Conservation (phyloP, 1,140 invertebrate genomes). For the Probaryconus sp. region DNA sequence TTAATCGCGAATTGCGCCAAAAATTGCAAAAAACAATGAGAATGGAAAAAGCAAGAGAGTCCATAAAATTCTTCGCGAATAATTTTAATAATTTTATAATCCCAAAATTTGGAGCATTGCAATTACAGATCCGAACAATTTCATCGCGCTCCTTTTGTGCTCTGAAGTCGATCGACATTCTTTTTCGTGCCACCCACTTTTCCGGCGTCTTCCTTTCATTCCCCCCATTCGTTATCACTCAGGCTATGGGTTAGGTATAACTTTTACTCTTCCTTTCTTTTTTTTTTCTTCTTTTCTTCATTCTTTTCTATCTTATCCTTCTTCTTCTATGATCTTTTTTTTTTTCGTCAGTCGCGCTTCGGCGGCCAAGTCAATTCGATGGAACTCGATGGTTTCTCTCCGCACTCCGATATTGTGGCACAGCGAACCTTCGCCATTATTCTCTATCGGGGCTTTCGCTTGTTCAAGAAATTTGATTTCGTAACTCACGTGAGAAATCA, state of each 20-base stretch:
- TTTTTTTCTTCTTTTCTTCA: slow-evolving; percentile 1
- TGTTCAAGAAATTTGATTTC: slow-evolving; percentile 61
- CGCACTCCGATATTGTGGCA: slow-evolving; percentile 36
- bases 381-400: slow-evolving; percentile 23
- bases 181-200: slow-evolving; percentile 32
- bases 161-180: slow-evolving; percentile 30
- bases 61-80: too few species aligned
- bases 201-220: slow-evolving; percentile 16
- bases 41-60: too few species aligned
- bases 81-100: too few species aligned
- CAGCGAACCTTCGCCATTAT: slow-evolving; percentile 13
- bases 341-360: slow-evolving; percentile 22
- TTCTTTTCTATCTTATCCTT: neutral
- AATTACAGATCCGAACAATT: slow-evolving; percentile 27
- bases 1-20: too few species aligned
- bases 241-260: too few species aligned
- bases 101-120: too few species aligned
- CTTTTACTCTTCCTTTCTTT: too few species aligned
- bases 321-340: slow-evolving; percentile 12
- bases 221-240: slow-evolving; percentile 45
- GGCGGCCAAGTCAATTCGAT: slow-evolving; percentile 47
- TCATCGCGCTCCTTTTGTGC: slow-evolving; percentile 22
- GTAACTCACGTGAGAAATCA: slow-evolving; percentile 59
- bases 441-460: slow-evolving; percentile 31
- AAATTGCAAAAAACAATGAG: too few species aligned